Conservation (phyloP, 1,140 invertebrate species). For the Pachyrhynchus sulphureomaculatus region DNA sequence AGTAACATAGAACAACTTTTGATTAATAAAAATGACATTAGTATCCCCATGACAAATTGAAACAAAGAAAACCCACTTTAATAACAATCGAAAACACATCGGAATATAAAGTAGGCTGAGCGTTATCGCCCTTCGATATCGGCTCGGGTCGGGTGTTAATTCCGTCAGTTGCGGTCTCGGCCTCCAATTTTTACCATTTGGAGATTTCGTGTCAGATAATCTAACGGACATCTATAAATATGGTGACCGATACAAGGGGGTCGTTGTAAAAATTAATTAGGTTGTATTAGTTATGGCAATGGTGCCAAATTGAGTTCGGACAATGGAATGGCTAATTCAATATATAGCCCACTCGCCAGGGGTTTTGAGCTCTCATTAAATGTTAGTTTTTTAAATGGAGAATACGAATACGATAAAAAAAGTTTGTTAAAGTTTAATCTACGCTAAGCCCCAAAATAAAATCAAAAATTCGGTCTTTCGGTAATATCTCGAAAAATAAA, state of each 20-base stretch:
- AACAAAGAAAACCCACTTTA: background rate
- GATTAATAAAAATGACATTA: no score
- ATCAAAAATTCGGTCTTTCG: no score
- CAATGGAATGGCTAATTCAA: background rate
- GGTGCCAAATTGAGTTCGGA: background rate
- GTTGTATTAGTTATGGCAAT: conserved; percentile 5
- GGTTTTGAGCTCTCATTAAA: no score
- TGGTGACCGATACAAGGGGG: conserved; percentile 32
- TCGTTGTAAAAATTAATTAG: conserved; percentile 39
- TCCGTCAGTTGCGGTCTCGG: conserved; percentile 39
- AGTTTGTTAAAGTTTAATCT: no score
- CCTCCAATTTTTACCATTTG: conserved; percentile 44
- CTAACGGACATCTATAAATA: conserved; percentile 44
- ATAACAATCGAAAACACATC: conserved; percentile 9
- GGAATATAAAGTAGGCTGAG: conserved; percentile 37
- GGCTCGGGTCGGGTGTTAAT: conserved; percentile 40
- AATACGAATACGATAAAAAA: no score
- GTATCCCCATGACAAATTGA: background rate
- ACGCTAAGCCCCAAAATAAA: no score
- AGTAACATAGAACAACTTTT: no score
- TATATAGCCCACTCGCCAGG: no score
- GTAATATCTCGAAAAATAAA: no score
- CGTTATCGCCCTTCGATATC: conserved; percentile 41
- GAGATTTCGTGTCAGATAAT: conserved; percentile 44
- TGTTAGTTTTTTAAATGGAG: no score